Conservation (phyloP, 2,797 vertebrate species). For the Bovichtus variegatus region DNA sequence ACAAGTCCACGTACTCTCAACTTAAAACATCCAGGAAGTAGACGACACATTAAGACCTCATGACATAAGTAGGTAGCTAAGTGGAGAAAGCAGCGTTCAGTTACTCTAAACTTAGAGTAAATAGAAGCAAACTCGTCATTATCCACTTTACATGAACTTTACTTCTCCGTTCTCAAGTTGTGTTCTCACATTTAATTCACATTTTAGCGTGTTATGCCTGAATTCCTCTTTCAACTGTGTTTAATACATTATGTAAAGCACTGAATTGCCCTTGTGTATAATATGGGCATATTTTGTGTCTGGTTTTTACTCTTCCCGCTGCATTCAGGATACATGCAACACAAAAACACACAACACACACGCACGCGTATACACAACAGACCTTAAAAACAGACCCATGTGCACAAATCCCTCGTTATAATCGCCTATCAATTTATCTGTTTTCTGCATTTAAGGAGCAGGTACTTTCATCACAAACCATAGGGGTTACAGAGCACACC, state of each 20-base stretch:
- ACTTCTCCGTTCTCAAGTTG: too few species aligned
- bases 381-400: conserved; percentile 43
- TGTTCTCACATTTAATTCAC: neutral
- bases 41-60: too few species aligned
- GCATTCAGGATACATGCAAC: conserved; percentile 6
- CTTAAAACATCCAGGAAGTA: too few species aligned
- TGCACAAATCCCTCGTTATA: conserved; percentile 51
- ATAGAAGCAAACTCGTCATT: too few species aligned
- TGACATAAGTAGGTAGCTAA: too few species aligned
- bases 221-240: too few species aligned
- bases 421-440: conserved; percentile 62
- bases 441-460: conserved; percentile 69
- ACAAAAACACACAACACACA: conserved; percentile 2
- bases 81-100: too few species aligned
- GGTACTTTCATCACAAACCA: conserved; percentile 59
- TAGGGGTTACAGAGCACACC: conserved; percentile 36
- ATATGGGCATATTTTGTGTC: neutral
- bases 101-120: too few species aligned
- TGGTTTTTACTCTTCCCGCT: neutral
- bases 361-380: neutral
- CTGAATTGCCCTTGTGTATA: neutral
- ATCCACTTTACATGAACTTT: too few species aligned
- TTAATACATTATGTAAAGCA: neutral
- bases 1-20: too few species aligned
- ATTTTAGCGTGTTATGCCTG: neutral